These are phyloP conservation scores for Drosophila nr. fundita DNA, from an alignment of 2,888 invertebrate genomes.

Conservation along the genomic window DNA sequence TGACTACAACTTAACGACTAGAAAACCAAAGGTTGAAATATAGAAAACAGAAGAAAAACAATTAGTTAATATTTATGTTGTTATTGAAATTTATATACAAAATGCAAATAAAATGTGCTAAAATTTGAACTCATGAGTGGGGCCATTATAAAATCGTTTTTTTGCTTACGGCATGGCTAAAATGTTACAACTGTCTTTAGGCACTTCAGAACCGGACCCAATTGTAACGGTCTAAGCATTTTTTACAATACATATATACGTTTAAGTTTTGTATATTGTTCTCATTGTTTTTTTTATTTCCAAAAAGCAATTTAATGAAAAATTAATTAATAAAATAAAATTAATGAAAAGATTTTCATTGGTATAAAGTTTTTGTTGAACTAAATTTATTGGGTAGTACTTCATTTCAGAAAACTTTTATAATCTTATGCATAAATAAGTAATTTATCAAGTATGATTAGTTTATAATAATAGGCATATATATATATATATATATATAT, in stretches of 20 bases:
- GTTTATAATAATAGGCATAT: conserved; percentile 56
- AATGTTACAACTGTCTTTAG: conserved; percentile 71
- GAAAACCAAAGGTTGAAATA: conserved; percentile 31
- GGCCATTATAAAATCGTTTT: conserved; percentile 83
- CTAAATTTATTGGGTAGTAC: conserved; percentile 87
- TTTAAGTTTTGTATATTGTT: conserved; percentile 33
- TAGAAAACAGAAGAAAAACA: conserved; percentile 37
- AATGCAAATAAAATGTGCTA: conserved; percentile 70
- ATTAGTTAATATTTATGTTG: conserved; percentile 10
- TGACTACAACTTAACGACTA: conserved; percentile 67
- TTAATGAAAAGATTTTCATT: conserved; percentile 82
- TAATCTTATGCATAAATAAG: conserved; percentile 72
- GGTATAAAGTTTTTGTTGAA: conserved; percentile 84
- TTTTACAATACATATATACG: conserved; percentile 50
- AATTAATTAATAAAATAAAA: conserved; percentile 75
- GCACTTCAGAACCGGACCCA: conserved; percentile 73
- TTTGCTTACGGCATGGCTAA: conserved; percentile 69
- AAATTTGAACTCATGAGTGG: conserved; percentile 64
- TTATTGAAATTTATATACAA: conserved; percentile 46
- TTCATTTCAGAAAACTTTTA: conserved; percentile 76
- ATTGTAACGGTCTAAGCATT: conserved; percentile 67
- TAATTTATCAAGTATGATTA: conserved; percentile 53
- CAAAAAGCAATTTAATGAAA: conserved; percentile 79
- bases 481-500: conserved; percentile 30
- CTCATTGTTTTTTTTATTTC: conserved; percentile 25